Percentiles rank a stretch among this genome's conserved stretches.
Evolutionary conservation across 35 echinoderm and acorn worm genomes (phyloP).

Genomic region (Ptychodera flava): DNA sequence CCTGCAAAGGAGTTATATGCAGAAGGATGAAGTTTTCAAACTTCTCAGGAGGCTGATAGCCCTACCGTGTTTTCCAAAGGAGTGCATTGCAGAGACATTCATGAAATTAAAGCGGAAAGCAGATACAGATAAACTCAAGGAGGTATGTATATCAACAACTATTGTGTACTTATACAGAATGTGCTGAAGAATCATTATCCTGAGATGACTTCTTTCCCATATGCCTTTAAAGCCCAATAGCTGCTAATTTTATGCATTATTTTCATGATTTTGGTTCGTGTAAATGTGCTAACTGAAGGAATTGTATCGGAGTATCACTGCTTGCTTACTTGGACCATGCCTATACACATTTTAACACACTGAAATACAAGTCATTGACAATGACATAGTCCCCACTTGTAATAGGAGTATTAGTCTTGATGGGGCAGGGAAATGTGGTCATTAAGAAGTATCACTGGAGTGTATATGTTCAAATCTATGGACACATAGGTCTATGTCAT

Average conservation of each 20-base stretch:
- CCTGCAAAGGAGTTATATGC: slow-evolving; percentile 13
- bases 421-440: too few relatives aligned
- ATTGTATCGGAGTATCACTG: not conserved
- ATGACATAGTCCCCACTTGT: too few relatives aligned
- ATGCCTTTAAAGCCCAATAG: not conserved
- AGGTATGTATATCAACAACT: not conserved
- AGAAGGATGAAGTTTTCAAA: not conserved
- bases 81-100: not conserved
- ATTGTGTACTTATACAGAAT: not conserved
- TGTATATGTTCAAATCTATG: too few relatives aligned
- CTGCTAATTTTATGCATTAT: not conserved
- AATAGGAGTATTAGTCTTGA: too few relatives aligned
- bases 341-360: too few relatives aligned
- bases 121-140: not conserved
- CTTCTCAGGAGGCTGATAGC: slow-evolving; percentile 26
- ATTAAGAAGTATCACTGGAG: too few relatives aligned
- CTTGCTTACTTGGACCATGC: too few relatives aligned
- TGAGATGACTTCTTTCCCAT: not conserved
- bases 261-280: not conserved
- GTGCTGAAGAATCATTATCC: not conserved
- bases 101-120: not conserved
- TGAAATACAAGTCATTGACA: too few relatives aligned
- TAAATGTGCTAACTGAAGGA: not conserved
- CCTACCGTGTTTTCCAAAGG: slow-evolving; percentile 13
- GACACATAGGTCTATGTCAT: too few relatives aligned